Conservation (phyloP, 2,797 vertebrate genomes). For the Eurystomus glaucurus region DNA sequence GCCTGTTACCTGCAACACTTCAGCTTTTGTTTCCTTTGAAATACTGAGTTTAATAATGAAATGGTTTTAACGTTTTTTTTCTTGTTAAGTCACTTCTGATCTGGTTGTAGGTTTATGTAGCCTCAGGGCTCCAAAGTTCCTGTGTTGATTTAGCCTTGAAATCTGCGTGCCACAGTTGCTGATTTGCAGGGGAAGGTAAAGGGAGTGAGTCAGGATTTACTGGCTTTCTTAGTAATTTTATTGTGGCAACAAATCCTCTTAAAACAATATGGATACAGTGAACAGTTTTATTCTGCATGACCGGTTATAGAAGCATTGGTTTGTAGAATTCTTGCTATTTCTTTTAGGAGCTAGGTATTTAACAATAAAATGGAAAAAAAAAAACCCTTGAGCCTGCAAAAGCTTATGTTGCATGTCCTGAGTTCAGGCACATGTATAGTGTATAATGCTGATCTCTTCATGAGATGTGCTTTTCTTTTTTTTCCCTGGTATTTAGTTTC, state of each 20-base stretch:
- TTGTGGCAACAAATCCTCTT: neutral
- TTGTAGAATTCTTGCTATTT: neutral
- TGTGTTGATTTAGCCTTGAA: neutral
- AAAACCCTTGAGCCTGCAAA: neutral
- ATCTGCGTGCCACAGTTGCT: neutral
- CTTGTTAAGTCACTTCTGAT: neutral
- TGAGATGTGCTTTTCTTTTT: neutral
- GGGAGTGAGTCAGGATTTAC: neutral
- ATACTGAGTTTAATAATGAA: neutral
- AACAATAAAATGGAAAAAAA: neutral
- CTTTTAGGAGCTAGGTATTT: neutral
- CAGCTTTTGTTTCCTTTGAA: constrained; percentile 2
- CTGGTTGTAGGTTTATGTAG: neutral
- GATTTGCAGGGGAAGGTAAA: neutral
- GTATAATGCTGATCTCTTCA: neutral
- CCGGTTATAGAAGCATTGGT: neutral
- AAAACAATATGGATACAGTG: neutral
- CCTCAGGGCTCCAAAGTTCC: neutral
- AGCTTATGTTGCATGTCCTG: neutral
- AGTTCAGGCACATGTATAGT: fast-evolving
- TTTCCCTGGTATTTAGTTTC: neutral
- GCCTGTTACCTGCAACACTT: constrained; percentile 4
- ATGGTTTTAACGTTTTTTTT: neutral
- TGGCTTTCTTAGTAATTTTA: neutral
- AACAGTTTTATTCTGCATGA: neutral